Evolutionary conservation across 2,797 vertebrate genomes (phyloP), one percentile per base, ranked within the genome.

Genomic region (Lagodon rhomboides): DNA sequence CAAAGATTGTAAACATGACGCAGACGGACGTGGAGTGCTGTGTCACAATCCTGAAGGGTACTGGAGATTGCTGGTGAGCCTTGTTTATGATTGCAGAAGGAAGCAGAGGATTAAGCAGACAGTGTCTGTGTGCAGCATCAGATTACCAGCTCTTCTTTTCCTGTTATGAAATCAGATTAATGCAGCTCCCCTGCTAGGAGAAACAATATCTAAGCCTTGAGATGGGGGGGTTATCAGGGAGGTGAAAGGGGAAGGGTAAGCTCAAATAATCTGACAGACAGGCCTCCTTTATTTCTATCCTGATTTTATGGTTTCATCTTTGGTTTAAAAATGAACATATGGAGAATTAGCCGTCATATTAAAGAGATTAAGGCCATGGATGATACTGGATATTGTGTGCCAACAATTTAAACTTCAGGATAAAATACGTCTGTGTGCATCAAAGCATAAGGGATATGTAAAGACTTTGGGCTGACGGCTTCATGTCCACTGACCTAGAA

Each of bases 161-260:
- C 87, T 87, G 89, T 94, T 94, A 94, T 92, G 85, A 95, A 95
- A 95, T 94, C 89, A 94, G 92, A 94, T 94, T 92, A 94, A 67
- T 61, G 73, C 64, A 66, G 83, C 82, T 80, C 73, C 73, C 82
- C 75, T 66, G 77, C 77, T 65, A 79, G 67, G 87, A 90, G 73
- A 92, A 86, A 90, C 86, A 84, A 91, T 90, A 87, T 82, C 73
- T 72, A 46, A 73, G 87, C 69, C 73, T 85, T 83, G 63, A 86
- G 70, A 92, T 68, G 64, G 75, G 60, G 30, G 58, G 63, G 65
- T 77, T 84, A 75, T 73, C 3, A 12, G 64, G 62, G 65, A 70
- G 76, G 85, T 86, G 72, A 88, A 85, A 80, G 78, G 63, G 72
- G 70, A 73, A 62, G 66, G 66, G 64, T 71, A 41, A 83, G 64